Evolutionary conservation across 2,797 vertebrate genomes (phyloP).

Genomic region (Adrianichthys oophorus): DNA sequence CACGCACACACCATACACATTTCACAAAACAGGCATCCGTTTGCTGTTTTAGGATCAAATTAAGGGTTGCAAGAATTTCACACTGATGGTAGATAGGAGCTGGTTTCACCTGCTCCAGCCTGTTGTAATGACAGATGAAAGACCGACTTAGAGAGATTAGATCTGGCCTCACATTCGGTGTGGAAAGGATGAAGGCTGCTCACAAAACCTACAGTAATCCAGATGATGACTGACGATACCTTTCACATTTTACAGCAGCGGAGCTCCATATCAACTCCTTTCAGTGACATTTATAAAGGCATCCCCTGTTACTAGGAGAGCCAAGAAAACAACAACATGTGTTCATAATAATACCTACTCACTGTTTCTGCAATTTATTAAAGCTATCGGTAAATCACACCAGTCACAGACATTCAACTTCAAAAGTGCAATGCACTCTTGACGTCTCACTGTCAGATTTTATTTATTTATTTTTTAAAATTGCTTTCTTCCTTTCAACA

Average conservation of each 20-base stretch:
- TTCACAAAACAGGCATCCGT: constrained; percentile 62
- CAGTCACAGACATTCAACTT: constrained; percentile 4
- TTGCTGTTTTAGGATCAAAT: constrained; percentile 85
- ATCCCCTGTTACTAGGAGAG: constrained; percentile 23
- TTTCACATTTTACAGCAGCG: constrained; percentile 28
- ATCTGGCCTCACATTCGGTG: constrained; percentile 62
- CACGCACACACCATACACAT: constrained; percentile 28
- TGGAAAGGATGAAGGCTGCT: constrained; percentile 50
- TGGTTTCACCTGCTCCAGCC: constrained; percentile 72
- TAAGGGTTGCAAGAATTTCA: constrained; percentile 79
- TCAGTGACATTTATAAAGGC: constrained; percentile 35
- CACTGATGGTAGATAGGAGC: constrained; percentile 70
- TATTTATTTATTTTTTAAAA: constrained; percentile 37
- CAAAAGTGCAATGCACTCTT: constrained; percentile 10
- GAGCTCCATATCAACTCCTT: constrained; percentile 18
- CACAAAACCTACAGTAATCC: constrained; percentile 65
- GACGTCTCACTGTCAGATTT: constrained; percentile 23
- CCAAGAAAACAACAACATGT: constrained; percentile 50
- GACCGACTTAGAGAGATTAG: constrained; percentile 67
- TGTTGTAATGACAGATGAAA: constrained; percentile 76
- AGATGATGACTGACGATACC: constrained; percentile 51
- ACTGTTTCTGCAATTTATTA: constrained; percentile 8
- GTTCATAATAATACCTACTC: constrained; percentile 14
- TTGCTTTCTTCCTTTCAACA: constrained; percentile 44
- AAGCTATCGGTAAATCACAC: constrained; percentile 21